Evolutionary conservation across 1,140 invertebrate species (phyloP).

Genomic region (Triops longicaudatus): DNA sequence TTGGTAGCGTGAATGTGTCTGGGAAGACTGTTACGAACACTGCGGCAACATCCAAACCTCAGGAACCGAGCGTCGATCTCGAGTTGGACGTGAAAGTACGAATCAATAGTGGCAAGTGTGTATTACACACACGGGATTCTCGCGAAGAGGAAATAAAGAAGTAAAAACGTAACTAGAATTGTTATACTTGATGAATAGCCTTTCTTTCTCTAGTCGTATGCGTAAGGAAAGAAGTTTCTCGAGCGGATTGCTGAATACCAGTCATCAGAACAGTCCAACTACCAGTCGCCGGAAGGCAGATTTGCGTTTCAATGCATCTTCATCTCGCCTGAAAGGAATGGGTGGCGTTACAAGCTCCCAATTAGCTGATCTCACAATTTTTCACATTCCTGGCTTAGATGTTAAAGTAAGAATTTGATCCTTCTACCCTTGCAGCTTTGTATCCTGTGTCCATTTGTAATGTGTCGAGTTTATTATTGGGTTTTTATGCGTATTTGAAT

Average conservation of each 20-base stretch:
- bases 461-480: too few species aligned
- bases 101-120: slow-evolving; percentile 94
- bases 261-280: slow-evolving; percentile 40
- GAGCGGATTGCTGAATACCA: slow-evolving; percentile 51
- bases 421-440: too few species aligned
- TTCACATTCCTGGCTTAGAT: slow-evolving; percentile 88
- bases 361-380: slow-evolving; percentile 75
- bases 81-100: slow-evolving; percentile 93
- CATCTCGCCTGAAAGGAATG: slow-evolving; percentile 36
- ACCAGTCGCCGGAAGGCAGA: slow-evolving; percentile 29
- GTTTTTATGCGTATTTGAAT: slow-evolving; percentile 22
- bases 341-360: slow-evolving; percentile 41
- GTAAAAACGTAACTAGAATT: slow-evolving; percentile 36
- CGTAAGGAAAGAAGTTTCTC: slow-evolving; percentile 61
- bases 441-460: too few species aligned
- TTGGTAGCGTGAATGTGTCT: neutral
- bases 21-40: neutral
- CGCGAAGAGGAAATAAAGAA: slow-evolving; percentile 60
- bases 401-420: slow-evolving; percentile 58
- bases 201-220: slow-evolving; percentile 39
- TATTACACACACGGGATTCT: slow-evolving; percentile 83
- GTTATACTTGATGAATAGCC: neutral
- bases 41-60: neutral
- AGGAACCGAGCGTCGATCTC: slow-evolving; percentile 89
- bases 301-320: slow-evolving; percentile 34